Conservation (phyloP, 2,113 vertebrate genomes). For the Catharus minimus region DNA sequence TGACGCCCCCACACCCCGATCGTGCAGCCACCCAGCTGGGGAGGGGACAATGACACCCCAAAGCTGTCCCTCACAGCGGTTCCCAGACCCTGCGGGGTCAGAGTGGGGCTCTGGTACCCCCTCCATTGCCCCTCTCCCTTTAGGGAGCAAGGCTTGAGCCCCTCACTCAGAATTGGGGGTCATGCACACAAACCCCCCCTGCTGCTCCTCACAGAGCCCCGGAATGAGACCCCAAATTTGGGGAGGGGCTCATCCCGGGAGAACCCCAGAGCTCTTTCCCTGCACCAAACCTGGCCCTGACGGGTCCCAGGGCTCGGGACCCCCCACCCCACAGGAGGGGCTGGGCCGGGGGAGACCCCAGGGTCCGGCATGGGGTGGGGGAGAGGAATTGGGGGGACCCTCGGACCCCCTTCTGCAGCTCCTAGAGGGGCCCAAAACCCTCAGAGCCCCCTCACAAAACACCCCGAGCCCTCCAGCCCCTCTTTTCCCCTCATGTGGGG, state of each 20-base stretch:
- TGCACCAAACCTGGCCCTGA: rapidly evolving
- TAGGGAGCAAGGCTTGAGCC: neutral
- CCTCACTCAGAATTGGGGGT: neutral
- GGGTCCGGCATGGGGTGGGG: neutral
- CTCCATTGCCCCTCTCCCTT: rapidly evolving
- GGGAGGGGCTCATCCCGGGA: neutral
- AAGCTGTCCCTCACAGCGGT: neutral
- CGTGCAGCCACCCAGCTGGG: neutral
- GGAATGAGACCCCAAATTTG: neutral
- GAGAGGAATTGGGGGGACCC: neutral
- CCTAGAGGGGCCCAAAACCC: neutral
- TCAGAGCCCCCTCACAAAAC: neutral
- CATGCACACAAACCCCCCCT: rapidly evolving
- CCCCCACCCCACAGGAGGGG: neutral
- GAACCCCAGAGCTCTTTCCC: neutral
- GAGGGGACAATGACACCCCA: neutral
- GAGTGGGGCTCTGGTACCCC: too few relatives aligned
- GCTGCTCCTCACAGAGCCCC: too few relatives aligned
- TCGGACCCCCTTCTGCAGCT: rapidly evolving
- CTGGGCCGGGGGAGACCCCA: neutral
- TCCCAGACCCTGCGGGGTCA: rapidly evolving
- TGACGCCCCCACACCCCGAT: neutral
- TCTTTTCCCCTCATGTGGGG: too few relatives aligned
- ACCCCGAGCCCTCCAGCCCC: neutral
- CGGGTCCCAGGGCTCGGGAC: neutral